A percentile compares a stretch with the other conserved stretches of the same genome.
Evolutionary conservation across 2,113 vertebrate genomes (phyloP).

Genomic region (Mesoclemmys tuberculata): DNA sequence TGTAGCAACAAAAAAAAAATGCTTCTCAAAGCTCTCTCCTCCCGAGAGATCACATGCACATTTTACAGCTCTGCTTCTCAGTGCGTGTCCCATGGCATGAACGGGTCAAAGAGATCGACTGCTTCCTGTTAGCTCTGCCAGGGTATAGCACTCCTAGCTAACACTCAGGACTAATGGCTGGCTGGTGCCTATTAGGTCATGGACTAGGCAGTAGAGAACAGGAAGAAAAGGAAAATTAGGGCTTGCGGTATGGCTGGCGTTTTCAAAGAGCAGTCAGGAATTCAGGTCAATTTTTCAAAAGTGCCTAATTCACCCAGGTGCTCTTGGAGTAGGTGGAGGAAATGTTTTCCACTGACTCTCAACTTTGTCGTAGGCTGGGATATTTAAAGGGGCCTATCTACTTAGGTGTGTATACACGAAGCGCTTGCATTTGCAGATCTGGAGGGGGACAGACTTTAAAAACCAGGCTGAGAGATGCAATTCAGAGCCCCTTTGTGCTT

Average conservation of each 20-base stretch:
- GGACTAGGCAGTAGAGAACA: no score
- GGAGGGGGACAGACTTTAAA: background rate
- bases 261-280: no score
- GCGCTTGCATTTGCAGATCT: background rate
- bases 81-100: background rate
- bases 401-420: background rate
- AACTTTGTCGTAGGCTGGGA: no score
- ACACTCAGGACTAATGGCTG: background rate
- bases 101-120: background rate
- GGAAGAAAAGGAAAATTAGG: no score
- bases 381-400: background rate
- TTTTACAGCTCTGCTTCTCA: background rate
- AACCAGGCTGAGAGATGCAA: background rate
- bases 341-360: no score
- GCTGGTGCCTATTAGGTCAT: background rate
- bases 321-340: no score
- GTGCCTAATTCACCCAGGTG: no score
- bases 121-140: background rate
- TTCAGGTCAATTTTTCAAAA: no score
- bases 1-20: accelerated
- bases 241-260: no score
- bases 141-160: background rate
- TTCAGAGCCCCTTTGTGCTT: background rate
- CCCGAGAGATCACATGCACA: background rate
- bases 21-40: background rate